These are phyloP conservation scores for Drosophila paramelanica DNA, from an alignment of 2,888 invertebrate genomes.

Conservation along the genomic window DNA sequence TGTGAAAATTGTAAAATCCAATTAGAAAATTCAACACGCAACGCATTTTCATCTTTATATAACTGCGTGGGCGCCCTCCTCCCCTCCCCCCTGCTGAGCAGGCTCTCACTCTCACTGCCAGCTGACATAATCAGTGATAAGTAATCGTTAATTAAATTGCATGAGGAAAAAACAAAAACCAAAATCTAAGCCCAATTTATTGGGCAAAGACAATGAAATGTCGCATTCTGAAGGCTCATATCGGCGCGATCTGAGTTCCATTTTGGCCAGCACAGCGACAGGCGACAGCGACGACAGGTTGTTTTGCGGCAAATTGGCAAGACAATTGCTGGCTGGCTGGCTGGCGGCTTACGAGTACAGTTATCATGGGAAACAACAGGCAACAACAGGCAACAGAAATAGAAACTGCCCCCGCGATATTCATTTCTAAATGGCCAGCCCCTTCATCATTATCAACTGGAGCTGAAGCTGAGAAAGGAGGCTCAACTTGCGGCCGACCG, in stretches of 20 bases:
- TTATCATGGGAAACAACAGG: conserved; percentile 72
- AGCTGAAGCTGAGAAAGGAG: conserved; percentile 19
- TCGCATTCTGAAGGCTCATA: conserved; percentile 68
- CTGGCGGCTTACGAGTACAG: conserved; percentile 47
- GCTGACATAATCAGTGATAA: conserved; percentile 75
- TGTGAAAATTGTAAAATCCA: conserved; percentile 74
- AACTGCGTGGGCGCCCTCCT: conserved; percentile 39
- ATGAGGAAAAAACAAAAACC: conserved; percentile 4
- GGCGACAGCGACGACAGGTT: conserved; percentile 66
- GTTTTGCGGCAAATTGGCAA: conserved; percentile 73
- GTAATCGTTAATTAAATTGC: conserved; percentile 74
- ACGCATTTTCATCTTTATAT: conserved; percentile 29
- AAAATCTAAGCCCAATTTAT: conserved; percentile 60
- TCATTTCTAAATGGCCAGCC: conserved; percentile 56
- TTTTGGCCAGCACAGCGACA: conserved; percentile 56
- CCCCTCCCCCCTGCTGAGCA: neutral
- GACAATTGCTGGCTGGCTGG: conserved; percentile 59
- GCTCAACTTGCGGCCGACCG: neutral
- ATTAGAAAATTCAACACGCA: conserved; percentile 70
- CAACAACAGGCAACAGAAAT: conserved; percentile 22
- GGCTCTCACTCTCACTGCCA: conserved; percentile 11
- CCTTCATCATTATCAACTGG: conserved; percentile 61
- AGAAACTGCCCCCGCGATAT: conserved; percentile 54
- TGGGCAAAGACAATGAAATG: conserved; percentile 70
- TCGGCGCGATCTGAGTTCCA: conserved; percentile 54